These are phyloP conservation scores for Diaprepes abbreviatus DNA, from an alignment of 2,888 invertebrate species.

Conservation along the genomic window DNA sequence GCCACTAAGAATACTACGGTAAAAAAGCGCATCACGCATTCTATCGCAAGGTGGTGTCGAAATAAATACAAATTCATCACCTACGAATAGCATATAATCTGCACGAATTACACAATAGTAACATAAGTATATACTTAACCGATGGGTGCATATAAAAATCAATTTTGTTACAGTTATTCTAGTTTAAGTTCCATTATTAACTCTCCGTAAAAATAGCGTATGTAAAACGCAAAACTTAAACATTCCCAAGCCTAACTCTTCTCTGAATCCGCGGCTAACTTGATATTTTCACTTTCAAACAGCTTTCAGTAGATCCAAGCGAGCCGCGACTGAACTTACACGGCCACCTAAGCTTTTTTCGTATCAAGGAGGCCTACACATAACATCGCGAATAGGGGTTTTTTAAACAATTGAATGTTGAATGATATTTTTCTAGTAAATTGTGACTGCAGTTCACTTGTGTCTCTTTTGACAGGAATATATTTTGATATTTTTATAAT, in stretches of 20 bases:
- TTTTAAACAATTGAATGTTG: background rate
- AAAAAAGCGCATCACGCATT: too few relatives aligned
- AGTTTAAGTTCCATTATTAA: too few relatives aligned
- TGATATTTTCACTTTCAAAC: conserved; percentile 33
- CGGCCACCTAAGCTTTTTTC: conserved; percentile 1
- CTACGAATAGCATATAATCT: too few relatives aligned
- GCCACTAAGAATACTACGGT: too few relatives aligned
- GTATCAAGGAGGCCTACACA: background rate
- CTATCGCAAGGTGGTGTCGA: too few relatives aligned
- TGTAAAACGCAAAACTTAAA: background rate
- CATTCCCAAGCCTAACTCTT: conserved; percentile 22
- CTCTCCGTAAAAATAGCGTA: background rate
- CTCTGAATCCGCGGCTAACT: conserved; percentile 27
- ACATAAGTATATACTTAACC: too few relatives aligned
- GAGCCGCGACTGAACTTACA: conserved; percentile 2
- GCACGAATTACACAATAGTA: too few relatives aligned
- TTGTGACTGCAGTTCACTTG: too few relatives aligned
- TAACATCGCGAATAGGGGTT: background rate
- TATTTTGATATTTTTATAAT: too few relatives aligned
- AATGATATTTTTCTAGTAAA: background rate
- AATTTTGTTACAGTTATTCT: too few relatives aligned
- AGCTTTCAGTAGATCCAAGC: conserved; percentile 20
- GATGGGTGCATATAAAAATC: too few relatives aligned
- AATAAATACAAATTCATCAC: too few relatives aligned
- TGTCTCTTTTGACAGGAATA: background rate